Conservation (phyloP, 2,113 vertebrate genomes). For the Pseudonaja textilis region DNA sequence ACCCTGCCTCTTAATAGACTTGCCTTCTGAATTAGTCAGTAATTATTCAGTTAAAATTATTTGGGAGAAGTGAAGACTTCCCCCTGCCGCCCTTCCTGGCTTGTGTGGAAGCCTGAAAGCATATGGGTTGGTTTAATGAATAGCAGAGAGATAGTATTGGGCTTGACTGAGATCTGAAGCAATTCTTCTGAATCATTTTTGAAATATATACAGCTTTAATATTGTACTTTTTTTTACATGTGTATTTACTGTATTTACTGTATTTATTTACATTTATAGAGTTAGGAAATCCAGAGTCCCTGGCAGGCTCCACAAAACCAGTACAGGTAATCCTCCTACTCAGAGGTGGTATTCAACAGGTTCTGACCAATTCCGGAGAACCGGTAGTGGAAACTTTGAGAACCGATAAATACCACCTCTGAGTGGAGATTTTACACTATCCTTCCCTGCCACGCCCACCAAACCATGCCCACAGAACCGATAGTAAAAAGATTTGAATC, state of each 20-base stretch:
- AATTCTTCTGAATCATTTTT: neutral
- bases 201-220: neutral
- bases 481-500: no score
- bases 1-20: constrained; percentile 52
- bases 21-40: constrained; percentile 42
- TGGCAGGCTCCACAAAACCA: neutral
- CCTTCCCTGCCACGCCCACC: no score
- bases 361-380: no score
- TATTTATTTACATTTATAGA: neutral
- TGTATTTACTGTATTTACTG: neutral
- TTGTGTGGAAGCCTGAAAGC: neutral
- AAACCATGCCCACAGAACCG: no score
- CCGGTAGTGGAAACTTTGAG: no score
- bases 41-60: constrained; percentile 38
- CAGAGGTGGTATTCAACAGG: neutral
- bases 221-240: neutral
- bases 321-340: neutral
- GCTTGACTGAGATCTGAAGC: neutral
- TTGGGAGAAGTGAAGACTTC: neutral
- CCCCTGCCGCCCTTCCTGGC: accelerated
- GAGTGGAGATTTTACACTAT: no score
- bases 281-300: neutral
- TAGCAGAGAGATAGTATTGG: neutral
- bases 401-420: no score
- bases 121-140: neutral